Conservation (phyloP, 2,888 invertebrate genomes). For the Nemapogon koenigi region DNA sequence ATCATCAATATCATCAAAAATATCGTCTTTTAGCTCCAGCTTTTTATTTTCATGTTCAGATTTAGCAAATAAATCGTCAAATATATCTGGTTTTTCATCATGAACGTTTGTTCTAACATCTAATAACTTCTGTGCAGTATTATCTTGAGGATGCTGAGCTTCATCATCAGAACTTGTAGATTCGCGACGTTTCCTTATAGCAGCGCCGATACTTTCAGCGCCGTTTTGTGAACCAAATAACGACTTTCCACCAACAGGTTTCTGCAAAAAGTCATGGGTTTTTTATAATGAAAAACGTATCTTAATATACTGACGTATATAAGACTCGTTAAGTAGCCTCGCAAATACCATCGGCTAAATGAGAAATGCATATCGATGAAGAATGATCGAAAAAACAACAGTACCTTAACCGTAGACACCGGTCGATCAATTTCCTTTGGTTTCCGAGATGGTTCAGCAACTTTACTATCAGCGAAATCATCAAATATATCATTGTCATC, state of each 20-base stretch:
- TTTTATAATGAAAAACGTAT: constrained; percentile 17
- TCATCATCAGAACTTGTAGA: constrained; percentile 35
- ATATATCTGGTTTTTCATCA: constrained; percentile 35
- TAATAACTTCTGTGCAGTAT: constrained; percentile 10
- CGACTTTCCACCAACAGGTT: constrained; percentile 67
- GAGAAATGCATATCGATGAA: too few relatives aligned
- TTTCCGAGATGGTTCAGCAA: too few relatives aligned
- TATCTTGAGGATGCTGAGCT: constrained; percentile 16
- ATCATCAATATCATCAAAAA: constrained; percentile 56
- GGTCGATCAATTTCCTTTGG: background rate
- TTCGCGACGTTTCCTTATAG: constrained; percentile 37
- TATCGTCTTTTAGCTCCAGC: constrained; percentile 37
- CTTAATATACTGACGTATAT: too few relatives aligned
- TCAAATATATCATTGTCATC: constrained; percentile 8
- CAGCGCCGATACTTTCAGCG: constrained; percentile 44
- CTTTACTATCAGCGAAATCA: too few relatives aligned
- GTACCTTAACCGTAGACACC: too few relatives aligned
- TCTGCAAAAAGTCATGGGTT: constrained; percentile 39
- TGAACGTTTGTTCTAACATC: constrained; percentile 5
- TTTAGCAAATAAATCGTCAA: constrained; percentile 44
- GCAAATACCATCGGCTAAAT: too few relatives aligned
- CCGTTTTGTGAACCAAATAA: constrained; percentile 55
- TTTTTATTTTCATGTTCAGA: constrained; percentile 20
- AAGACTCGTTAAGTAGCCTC: too few relatives aligned
- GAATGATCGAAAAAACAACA: too few relatives aligned